phyloP scores from a whole-genome alignment of 2,113 vertebrate genomes.

The Morone saxatilis region DNA sequence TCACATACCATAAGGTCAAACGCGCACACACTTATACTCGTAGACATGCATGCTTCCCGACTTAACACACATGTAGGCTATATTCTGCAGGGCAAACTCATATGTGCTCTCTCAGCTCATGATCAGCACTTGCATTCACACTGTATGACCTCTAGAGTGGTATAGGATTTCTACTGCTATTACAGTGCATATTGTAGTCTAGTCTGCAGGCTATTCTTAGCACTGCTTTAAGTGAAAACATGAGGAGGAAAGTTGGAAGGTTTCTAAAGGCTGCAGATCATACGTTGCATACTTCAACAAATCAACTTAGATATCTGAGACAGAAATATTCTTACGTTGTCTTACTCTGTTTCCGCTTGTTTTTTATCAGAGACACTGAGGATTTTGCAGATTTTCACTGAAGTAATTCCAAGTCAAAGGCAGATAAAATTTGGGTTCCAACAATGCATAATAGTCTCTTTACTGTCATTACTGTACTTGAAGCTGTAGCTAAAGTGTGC shows the following conservation, averaged over 20 bases:
- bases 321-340: neutral
- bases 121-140: slow-evolving; percentile 24
- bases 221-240: slow-evolving; percentile 43
- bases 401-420: slow-evolving; percentile 36
- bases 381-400: slow-evolving; percentile 20
- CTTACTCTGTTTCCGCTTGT: slow-evolving; percentile 16
- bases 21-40: neutral
- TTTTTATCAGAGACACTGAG: slow-evolving; percentile 6
- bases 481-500: neutral
- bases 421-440: slow-evolving; percentile 6
- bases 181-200: slow-evolving; percentile 64
- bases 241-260: slow-evolving; percentile 27
- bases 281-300: slow-evolving; percentile 12
- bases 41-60: slow-evolving; percentile 21
- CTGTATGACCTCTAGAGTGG: slow-evolving; percentile 38
- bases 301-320: slow-evolving; percentile 22
- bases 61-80: slow-evolving; percentile 46
- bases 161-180: slow-evolving; percentile 56
- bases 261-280: slow-evolving; percentile 30
- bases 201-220: slow-evolving; percentile 60
- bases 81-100: slow-evolving; percentile 37
- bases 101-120: slow-evolving; percentile 1
- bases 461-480: neutral
- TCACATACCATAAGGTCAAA: neutral
- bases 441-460: neutral